A percentile compares a stretch with the other conserved stretches of the same genome.
phyloP scores from a whole-genome alignment of 2,888 invertebrate genomes.

The Augochlorella aurata region DNA sequence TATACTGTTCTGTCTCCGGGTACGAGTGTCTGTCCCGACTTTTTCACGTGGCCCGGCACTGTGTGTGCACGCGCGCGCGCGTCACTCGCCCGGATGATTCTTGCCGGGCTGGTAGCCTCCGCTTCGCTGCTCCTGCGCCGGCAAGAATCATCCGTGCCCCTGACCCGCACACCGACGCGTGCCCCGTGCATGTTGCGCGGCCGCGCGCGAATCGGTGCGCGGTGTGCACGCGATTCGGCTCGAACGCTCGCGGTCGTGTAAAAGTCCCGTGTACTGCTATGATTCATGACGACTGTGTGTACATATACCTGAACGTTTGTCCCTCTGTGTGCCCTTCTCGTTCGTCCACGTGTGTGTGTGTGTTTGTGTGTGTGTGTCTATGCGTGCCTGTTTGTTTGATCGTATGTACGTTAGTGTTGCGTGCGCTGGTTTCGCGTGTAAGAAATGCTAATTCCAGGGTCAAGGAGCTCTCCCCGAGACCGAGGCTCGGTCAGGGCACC shows the following conservation, averaged over 20 bases:
- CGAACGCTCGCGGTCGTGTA: conserved; percentile 34
- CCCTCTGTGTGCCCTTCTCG: background rate
- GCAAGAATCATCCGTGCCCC: conserved; percentile 6
- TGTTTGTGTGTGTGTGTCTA: background rate
- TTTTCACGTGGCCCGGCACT: background rate
- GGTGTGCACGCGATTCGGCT: conserved; percentile 18
- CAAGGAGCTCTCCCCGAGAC: conserved; percentile 37
- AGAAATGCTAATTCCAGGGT: conserved; percentile 55
- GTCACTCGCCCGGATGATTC: conserved; percentile 1
- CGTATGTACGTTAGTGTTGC: conserved; percentile 6
- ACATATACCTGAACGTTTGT: background rate
- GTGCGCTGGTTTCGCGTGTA: conserved; percentile 36
- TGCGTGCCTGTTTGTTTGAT: background rate
- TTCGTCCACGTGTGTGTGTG: background rate
- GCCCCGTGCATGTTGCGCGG: background rate
- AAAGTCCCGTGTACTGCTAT: conserved; percentile 36
- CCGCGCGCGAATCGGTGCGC: background rate
- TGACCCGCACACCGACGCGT: background rate
- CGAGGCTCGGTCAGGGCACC: conserved; percentile 54
- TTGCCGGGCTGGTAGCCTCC: background rate
- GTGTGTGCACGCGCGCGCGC: background rate
- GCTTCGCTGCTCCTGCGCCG: background rate
- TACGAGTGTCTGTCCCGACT: background rate
- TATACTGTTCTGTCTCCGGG: conserved; percentile 4
- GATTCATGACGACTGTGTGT: conserved; percentile 41